These are phyloP conservation scores for Pachyuromys duprasi DNA, from an alignment of 2,797 vertebrate species.

Conservation along the genomic window DNA sequence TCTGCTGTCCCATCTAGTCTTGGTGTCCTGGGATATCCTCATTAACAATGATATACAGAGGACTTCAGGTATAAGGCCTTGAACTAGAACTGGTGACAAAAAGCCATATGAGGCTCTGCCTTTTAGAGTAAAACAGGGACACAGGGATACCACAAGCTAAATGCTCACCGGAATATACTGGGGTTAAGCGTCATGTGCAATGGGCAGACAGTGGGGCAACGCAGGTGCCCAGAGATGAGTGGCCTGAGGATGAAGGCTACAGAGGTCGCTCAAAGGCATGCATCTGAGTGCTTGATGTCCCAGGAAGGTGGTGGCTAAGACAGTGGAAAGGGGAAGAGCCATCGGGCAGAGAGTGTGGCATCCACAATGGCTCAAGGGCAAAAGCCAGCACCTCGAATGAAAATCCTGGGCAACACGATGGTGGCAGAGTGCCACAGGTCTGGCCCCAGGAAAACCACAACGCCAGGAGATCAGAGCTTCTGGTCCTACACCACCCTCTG, in stretches of 20 bases:
- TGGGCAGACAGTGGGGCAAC: neutral
- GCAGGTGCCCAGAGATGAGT: neutral
- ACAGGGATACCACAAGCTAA: neutral
- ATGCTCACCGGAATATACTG: neutral
- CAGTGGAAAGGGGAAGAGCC: neutral
- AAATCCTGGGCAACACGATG: neutral
- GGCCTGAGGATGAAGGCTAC: neutral
- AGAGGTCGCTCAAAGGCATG: neutral
- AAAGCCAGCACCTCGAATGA: neutral
- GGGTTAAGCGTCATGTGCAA: rapidly evolving
- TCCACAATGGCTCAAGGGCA: neutral
- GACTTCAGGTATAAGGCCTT: neutral
- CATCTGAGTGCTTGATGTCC: no score
- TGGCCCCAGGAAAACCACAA: neutral
- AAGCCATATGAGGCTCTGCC: no score
- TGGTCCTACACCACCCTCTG: rapidly evolving
- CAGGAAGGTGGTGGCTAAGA: neutral
- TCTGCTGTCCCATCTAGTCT: rapidly evolving
- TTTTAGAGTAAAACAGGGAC: neutral
- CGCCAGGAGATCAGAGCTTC: neutral
- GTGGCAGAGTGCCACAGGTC: neutral
- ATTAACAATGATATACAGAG: neutral
- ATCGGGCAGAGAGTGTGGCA: neutral
- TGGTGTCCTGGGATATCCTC: neutral
- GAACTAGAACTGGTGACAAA: neutral